A percentile compares a stretch with the other conserved stretches of the same genome.
phyloP scores from a whole-genome alignment of 2,797 vertebrate species.

The Thaleichthys pacificus region DNA sequence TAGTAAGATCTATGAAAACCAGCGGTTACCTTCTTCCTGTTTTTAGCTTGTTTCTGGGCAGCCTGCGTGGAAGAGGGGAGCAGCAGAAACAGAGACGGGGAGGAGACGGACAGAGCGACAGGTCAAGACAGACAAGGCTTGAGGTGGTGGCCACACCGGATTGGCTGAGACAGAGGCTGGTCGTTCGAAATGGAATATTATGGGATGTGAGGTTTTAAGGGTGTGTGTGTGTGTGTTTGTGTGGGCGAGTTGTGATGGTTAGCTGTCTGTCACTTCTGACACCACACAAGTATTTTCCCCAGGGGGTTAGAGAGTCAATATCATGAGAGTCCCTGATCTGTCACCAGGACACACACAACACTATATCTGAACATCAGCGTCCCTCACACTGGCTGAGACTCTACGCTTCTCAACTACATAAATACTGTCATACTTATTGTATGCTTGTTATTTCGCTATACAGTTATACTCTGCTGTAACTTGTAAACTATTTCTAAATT shows the following conservation, averaged over 20 bases:
- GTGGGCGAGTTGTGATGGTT: conserved; percentile 20
- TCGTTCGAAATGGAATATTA: conserved; percentile 48
- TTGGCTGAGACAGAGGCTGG: conserved; percentile 30
- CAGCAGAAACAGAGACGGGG: conserved; percentile 79
- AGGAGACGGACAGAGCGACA: conserved; percentile 51
- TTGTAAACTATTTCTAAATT: no score
- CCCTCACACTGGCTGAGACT: no score
- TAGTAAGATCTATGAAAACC: background rate
- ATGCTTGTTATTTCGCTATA: no score
- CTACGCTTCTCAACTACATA: no score
- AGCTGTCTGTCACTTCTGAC: conserved; percentile 59
- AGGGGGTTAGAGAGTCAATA: conserved; percentile 12
- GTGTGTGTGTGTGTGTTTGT: conserved; percentile 22
- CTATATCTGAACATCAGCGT: no score
- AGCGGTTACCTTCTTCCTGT: conserved; percentile 90
- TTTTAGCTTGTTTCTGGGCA: conserved; percentile 96
- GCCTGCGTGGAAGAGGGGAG: conserved; percentile 87
- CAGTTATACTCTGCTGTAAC: no score
- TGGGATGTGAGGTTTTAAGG: conserved; percentile 37
- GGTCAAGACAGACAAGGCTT: conserved; percentile 71
- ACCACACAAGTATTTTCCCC: conserved; percentile 12
- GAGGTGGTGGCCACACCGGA: background rate
- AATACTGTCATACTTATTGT: no score
- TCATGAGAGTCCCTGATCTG: conserved; percentile 49
- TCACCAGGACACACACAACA: conserved; percentile 54